Conservation (phyloP, 2,113 vertebrate species). For the Seriola aureovittata region DNA sequence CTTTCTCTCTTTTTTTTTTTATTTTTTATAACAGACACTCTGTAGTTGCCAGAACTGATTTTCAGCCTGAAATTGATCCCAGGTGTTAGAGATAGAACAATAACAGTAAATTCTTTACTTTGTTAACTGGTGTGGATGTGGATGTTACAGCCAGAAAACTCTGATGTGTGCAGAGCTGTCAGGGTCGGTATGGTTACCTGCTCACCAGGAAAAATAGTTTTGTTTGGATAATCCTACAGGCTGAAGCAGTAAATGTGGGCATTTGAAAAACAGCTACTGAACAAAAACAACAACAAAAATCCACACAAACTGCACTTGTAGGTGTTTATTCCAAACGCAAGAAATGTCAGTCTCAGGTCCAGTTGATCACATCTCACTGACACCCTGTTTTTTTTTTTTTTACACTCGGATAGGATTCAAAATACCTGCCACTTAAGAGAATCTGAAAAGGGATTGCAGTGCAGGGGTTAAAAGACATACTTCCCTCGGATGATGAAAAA, state of each 20-base stretch:
- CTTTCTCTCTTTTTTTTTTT: not conserved
- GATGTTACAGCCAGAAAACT: not conserved
- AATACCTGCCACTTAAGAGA: not conserved
- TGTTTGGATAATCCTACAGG: not conserved
- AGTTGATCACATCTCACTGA: too few relatives aligned
- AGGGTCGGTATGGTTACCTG: not conserved
- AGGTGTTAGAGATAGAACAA: constrained; percentile 26
- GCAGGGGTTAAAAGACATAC: not conserved
- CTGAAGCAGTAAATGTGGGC: not conserved
- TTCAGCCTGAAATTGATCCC: constrained; percentile 38
- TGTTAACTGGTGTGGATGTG: constrained; percentile 31
- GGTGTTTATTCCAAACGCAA: too few relatives aligned
- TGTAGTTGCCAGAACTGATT: constrained; percentile 19
- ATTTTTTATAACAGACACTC: not conserved
- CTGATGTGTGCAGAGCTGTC: constrained; percentile 6
- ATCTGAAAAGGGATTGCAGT: not conserved
- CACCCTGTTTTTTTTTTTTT: too few relatives aligned
- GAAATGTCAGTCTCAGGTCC: too few relatives aligned
- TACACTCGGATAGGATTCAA: constrained; percentile 1
- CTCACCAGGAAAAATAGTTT: not conserved
- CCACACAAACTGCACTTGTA: not conserved
- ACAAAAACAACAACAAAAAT: not conserved
- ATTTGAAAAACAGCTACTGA: not conserved
- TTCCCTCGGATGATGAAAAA: constrained; percentile 26
- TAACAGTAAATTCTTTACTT: constrained; percentile 33